phyloP scores from a whole-genome alignment of 2,888 invertebrate genomes.

The Bellardia pandia region DNA sequence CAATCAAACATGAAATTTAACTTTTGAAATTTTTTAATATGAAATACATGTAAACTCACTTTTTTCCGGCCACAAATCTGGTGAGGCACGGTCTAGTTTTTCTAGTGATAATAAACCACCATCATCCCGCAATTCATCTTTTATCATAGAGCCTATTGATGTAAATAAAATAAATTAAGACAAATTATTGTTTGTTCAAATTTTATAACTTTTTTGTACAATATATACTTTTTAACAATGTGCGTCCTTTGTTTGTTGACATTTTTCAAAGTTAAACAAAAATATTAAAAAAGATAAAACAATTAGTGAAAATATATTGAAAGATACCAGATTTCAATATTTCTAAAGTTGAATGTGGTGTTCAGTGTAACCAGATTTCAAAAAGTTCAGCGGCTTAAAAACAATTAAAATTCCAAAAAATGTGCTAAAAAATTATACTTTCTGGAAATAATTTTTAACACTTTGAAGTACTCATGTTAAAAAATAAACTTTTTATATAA shows the following conservation, averaged over 20 bases:
- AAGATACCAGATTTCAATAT: not conserved
- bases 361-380: too few species aligned
- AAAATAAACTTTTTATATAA: too few species aligned
- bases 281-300: conserved; percentile 22
- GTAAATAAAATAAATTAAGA: not conserved
- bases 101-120: conserved; percentile 94
- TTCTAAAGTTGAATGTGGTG: too few species aligned
- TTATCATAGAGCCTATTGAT: conserved; percentile 73
- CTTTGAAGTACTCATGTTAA: too few species aligned
- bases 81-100: conserved; percentile 96
- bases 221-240: conserved; percentile 73
- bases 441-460: too few species aligned
- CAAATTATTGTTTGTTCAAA: not conserved
- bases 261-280: conserved; percentile 47
- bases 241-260: conserved; percentile 69
- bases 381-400: too few species aligned
- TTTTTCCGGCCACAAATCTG: conserved; percentile 98
- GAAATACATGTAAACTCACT: conserved; percentile 87
- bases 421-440: too few species aligned
- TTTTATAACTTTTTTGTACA: not conserved
- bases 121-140: conserved; percentile 84
- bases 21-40: too few species aligned
- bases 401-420: too few species aligned
- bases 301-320: not conserved
- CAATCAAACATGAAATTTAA: too few species aligned